Base-by-base conservation (phyloP, 2,888 invertebrate genomes). In the Silvanus unidentatus region DNA sequence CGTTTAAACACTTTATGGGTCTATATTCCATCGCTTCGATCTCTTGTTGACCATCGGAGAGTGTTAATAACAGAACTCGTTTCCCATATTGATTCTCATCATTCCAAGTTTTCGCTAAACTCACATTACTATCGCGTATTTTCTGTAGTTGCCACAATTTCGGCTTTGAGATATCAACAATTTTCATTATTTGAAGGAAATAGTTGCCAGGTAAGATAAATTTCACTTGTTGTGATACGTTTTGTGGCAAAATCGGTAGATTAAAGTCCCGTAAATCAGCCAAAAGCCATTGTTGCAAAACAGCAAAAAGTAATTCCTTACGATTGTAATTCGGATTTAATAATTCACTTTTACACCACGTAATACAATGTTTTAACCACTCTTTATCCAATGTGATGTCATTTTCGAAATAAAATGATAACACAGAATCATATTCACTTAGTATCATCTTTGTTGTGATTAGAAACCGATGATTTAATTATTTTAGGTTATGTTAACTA, bases 11-110 rank as follows among this genome's bases (percentile, higher is more conserved):
- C 40, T 74, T 66, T 69, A 84, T 77, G 0, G 79, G 76, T 54
- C 71, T 76, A 61, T 85, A 84, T 65, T 91, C 90, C 61, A 88
- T 81, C 0, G 78, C 89, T 43, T 76, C 73, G 29, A 89, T 66
- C 53, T 80, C 76, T 66, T 83, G 83, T 0, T 77, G 73, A 10
- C 90, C 90, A 74, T 91, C 90, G 2, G 86, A 88, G 51, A 90
- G 65, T 46, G 75, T 75, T 42, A 90, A 62, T 62, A 84, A 78
- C 48, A 88, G 70, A 78, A 87, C 82, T 60, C 89, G 77, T 72
- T 78, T 62, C 66, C 72, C 70, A 69, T 73, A 58, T 69, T 75
- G 67, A 63, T 72, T 62, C 71, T 71, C 52, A 74, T 75, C 56
- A 77, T 64, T 65, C 75, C 83, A 66, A 73, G 77, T 63, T 76